Percentiles rank a stretch among this genome's conserved stretches.
Evolutionary conservation across 2,888 invertebrate genomes (phyloP).

Genomic region (Coelogynopora nodosa): DNA sequence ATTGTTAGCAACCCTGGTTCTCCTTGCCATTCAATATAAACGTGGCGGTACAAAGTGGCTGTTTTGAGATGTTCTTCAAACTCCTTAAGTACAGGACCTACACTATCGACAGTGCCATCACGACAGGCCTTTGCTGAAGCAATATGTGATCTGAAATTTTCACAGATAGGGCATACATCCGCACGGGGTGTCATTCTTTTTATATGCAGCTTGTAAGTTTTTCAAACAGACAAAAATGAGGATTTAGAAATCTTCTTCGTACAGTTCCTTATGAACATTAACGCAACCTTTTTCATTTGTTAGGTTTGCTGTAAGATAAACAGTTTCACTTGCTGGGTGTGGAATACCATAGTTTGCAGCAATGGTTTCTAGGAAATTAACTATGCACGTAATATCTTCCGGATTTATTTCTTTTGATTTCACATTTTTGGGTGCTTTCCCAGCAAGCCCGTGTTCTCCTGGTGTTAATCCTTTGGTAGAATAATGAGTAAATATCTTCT

Average conservation of each 20-base stretch:
- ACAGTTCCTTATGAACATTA: background rate
- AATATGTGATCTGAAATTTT: background rate
- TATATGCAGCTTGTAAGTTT: background rate
- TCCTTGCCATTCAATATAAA: slow-evolving; percentile 11
- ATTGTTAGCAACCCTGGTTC: background rate
- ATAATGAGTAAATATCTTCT: background rate
- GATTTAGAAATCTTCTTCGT: background rate
- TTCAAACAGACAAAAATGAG: background rate
- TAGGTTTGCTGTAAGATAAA: background rate
- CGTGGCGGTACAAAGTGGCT: background rate
- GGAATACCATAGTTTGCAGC: background rate
- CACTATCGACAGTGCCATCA: background rate
- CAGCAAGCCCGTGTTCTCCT: background rate
- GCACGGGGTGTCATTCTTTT: slow-evolving; percentile 7
- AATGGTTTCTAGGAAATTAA: background rate
- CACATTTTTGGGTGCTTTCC: slow-evolving; percentile 6
- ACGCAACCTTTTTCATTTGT: slow-evolving; percentile 15
- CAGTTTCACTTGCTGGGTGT: slow-evolving; percentile 16
- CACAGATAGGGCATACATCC: background rate
- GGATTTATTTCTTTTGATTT: background rate
- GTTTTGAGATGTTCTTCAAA: background rate
- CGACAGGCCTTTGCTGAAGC: background rate
- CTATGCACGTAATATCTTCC: background rate
- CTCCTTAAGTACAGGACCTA: background rate
- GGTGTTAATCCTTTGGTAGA: slow-evolving; percentile 25